Evolutionary conservation across 2,888 invertebrate genomes (phyloP), one percentile per base, ranked within the genome.

Genomic region (Papilio demoleus): DNA sequence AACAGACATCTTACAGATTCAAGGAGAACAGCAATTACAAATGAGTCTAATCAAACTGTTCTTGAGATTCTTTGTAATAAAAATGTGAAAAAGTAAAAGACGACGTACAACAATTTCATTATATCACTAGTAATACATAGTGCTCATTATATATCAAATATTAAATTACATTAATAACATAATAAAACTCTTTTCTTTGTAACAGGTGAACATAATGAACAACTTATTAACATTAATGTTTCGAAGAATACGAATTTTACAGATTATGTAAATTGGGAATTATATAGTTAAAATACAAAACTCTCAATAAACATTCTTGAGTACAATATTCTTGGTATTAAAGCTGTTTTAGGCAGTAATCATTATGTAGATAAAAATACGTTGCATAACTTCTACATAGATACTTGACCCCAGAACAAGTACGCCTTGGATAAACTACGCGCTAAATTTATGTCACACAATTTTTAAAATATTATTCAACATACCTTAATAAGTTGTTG

Each of bases 401-500:
- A 31, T 31, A 17, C 17, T 56, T 17, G n/a, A n/a, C 27, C 24
- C 27, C 27, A 53, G 11, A 14, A 4, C n/a, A 27, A 2, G 8
- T 27, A 50, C 24, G 5, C 8, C 6, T 50, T 27, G n/a, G 27
- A 27, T 24, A 50, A 50, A 50, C 24, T 1, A n/a, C 11, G 5
- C 19, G 2, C 11, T n/a, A 36, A 36, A 59, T 27, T 36, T 8
- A 34, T 60, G n/a, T 60, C 14, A 42, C 19, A 31, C 8, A 45
- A 17, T 40, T 31, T 17, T 24, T 9, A 62, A 47, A 5, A 9
- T 31, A 59, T 31, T 31, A 50, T n/a, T 34, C 27, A 27, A 68
- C 68, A 11, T 82, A 92, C 92, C 91, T 90, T 92, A 66, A 92
- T 90, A 68, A 87, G 83, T 79, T 91, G 91, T 67, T 92, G 91